Evolutionary conservation across 2,797 vertebrate species (phyloP).

Genomic region (Eupleurogrammus muticus): DNA sequence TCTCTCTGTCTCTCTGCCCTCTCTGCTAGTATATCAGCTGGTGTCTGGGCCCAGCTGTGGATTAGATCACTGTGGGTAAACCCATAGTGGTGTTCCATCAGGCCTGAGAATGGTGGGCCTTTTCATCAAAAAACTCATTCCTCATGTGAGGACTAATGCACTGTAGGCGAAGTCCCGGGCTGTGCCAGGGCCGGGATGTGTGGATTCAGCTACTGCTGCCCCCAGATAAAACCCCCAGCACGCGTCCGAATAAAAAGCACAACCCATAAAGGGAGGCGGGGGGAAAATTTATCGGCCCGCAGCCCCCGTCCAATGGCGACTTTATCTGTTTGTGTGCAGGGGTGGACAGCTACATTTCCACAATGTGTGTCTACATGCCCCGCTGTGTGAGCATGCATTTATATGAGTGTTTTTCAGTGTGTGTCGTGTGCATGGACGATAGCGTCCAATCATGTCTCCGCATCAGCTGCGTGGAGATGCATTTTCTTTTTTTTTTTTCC

Average conservation of each 20-base stretch:
- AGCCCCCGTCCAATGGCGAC: conserved; percentile 48
- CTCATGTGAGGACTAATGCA: conserved; percentile 74
- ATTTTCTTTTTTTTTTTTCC: conserved; percentile 20
- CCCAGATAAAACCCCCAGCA: conserved; percentile 74
- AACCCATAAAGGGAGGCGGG: conserved; percentile 63
- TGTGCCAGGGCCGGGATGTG: conserved; percentile 63
- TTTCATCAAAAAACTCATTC: conserved; percentile 79
- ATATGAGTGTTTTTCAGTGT: conserved; percentile 51
- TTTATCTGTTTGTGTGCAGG: conserved; percentile 70
- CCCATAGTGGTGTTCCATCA: conserved; percentile 72
- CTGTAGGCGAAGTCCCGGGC: conserved; percentile 63
- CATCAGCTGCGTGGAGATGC: conserved; percentile 41
- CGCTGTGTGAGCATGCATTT: conserved; percentile 65
- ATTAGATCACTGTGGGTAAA: conserved; percentile 74
- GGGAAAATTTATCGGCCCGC: conserved; percentile 60
- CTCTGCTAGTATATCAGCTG: conserved; percentile 59
- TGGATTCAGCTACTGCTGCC: conserved; percentile 71
- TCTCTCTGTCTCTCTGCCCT: conserved; percentile 57
- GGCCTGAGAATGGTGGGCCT: conserved; percentile 61
- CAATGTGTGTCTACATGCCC: conserved; percentile 55
- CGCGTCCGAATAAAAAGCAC: conserved; percentile 71
- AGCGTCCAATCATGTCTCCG: conserved; percentile 26
- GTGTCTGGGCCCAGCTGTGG: conserved; percentile 61
- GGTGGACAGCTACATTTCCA: conserved; percentile 65
- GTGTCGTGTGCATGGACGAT: conserved; percentile 15